Percentiles rank a stretch among this genome's conserved stretches.
Conservation (phyloP, 1,140 invertebrate genomes). For the Dendroctonus valens region DNA sequence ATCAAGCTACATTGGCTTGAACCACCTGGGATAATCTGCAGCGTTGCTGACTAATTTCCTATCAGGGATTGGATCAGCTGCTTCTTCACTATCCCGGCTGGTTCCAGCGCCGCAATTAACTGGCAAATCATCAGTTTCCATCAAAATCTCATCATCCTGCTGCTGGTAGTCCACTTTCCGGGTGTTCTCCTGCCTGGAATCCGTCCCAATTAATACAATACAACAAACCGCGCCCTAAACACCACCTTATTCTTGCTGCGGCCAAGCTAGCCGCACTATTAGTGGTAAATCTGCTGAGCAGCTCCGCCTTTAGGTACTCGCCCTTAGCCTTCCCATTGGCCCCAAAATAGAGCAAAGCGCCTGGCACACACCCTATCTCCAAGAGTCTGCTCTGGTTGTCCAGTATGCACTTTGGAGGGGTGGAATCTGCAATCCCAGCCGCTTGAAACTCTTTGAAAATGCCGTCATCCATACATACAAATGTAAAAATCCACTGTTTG, state of each 20-base stretch:
- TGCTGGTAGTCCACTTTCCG: conserved; percentile 29
- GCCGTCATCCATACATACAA: conserved; percentile 60
- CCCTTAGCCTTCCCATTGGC: conserved; percentile 44
- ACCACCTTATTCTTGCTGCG: conserved; percentile 52
- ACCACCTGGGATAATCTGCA: conserved; percentile 53
- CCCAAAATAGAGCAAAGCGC: conserved; percentile 71
- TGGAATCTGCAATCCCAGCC: conserved; percentile 58
- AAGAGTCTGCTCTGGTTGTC: conserved; percentile 58
- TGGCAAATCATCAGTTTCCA: conserved; percentile 17
- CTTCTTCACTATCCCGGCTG: conserved; percentile 20
- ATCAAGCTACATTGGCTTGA: conserved; percentile 41
- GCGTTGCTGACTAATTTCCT: conserved; percentile 37
- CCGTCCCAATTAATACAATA: conserved; percentile 7
- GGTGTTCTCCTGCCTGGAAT: conserved; percentile 38
- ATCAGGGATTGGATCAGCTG: conserved; percentile 28
- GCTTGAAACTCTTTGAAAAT: too few species aligned
- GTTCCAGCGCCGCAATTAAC: conserved; percentile 44
- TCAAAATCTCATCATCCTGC: conserved; percentile 27
- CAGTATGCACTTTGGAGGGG: conserved; percentile 70
- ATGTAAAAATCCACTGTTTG: conserved; percentile 65
- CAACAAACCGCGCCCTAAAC: not conserved
- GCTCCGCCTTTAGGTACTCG: conserved; percentile 49
- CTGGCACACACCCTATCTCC: conserved; percentile 71
- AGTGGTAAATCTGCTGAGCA: conserved; percentile 53
- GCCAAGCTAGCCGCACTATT: conserved; percentile 49